Conservation (phyloP, 2,797 vertebrate species). For the Centropyge bicolor region DNA sequence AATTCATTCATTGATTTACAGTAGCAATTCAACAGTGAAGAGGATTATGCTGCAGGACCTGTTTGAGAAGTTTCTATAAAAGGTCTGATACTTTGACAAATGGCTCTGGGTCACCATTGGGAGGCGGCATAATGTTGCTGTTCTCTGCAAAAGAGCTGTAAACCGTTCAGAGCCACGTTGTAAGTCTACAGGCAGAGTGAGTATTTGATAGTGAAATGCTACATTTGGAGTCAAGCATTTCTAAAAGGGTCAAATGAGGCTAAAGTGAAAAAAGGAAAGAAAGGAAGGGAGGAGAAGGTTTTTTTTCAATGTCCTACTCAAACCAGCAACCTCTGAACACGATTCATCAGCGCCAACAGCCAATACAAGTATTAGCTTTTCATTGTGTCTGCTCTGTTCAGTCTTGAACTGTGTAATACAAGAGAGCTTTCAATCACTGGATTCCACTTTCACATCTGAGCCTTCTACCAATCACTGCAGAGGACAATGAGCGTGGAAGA, state of each 20-base stretch:
- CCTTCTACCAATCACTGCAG: constrained; percentile 17
- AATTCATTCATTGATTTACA: neutral
- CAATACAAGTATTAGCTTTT: neutral
- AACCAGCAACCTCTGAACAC: neutral
- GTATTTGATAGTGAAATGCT: neutral
- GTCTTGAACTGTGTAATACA: neutral
- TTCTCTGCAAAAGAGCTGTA: neutral
- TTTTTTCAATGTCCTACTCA: neutral
- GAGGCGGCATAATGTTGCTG: neutral
- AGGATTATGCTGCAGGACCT: neutral
- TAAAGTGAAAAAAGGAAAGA: neutral
- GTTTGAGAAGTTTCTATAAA: neutral
- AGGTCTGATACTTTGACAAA: neutral
- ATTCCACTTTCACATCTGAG: constrained; percentile 23
- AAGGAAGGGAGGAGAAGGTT: neutral
- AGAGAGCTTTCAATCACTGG: neutral
- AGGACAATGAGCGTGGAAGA: constrained; percentile 8
- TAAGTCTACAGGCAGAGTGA: neutral
- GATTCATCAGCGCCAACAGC: neutral
- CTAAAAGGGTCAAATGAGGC: neutral
- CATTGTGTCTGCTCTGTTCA: neutral
- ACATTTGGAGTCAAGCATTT: neutral
- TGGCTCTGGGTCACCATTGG: neutral
- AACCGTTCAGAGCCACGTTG: neutral
- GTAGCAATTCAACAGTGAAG: neutral